Evolutionary conservation across 2,888 invertebrate genomes (phyloP), one percentile per base, ranked within the genome.

Genomic region (Chymomyza fuscimana): DNA sequence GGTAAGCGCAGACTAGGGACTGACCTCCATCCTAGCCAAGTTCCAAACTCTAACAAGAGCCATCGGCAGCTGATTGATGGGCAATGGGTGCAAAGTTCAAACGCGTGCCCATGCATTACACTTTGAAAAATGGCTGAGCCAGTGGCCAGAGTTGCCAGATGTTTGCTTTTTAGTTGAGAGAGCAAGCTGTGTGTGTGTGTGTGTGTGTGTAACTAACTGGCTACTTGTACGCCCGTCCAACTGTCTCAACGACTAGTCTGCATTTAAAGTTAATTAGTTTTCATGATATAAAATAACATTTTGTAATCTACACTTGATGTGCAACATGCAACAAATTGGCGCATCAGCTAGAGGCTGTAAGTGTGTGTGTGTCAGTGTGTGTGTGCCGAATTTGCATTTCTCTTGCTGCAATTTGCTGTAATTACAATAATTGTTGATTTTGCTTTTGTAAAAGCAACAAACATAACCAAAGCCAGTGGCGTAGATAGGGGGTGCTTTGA

Each of bases 61-160:
- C 54, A 54, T 54, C 22, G 54, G 32, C 63, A 50, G 62, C 52
- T 83, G 81, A 81, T 78, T 77, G 77, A 77, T 81, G 75, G 72
- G 50, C 69, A 32, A 50, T 59, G 66, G 62, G 67, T 71, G 69
- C 65, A 63, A 36, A 70, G 80, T 78, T 78, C 70, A 51, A 54
- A 59, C 64, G 67, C 62, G 63, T 61, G 69, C 70, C 78, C 64
- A 73, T 62, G 58, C 63, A 79, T 73, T 69, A 72, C 40, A 50
- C 16, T 32, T 68, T 65, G 63, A 65, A 65, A 70, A 60, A 15
- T 61, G 3, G 15, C n/a, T 16, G 5, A 16, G 19, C 19, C 54
- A 51, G 5, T 16, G n/a, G n/a, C 5, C n/a, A 16, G 15, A 16
- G 16, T 51, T 5, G 51, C 32, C 32, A 32, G 32, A 5, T 32